Conservation (phyloP, 2,797 vertebrate species). For the Pseudochaenichthys georgianus region DNA sequence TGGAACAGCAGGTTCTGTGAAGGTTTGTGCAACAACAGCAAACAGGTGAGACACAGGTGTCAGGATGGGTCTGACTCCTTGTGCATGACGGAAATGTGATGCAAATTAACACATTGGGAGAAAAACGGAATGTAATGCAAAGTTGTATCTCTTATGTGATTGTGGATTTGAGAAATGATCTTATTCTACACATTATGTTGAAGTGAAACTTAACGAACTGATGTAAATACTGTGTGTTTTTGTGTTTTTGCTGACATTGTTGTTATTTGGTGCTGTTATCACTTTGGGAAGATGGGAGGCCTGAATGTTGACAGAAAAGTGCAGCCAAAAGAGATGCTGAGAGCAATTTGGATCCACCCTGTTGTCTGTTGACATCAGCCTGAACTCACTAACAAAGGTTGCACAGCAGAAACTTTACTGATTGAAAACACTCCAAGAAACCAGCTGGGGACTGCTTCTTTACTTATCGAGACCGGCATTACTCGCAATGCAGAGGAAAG, state of each 20-base stretch:
- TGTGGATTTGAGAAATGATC: background rate
- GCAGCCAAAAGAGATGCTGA: conserved; percentile 53
- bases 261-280: conserved; percentile 32
- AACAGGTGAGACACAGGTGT: conserved; percentile 85
- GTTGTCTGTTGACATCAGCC: conserved; percentile 52
- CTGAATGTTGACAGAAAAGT: conserved; percentile 37
- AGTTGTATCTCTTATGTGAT: conserved; percentile 5
- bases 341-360: conserved; percentile 50
- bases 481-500: conserved; percentile 10
- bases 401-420: conserved; percentile 42
- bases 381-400: conserved; percentile 30
- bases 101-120: conserved; percentile 19
- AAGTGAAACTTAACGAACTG: conserved; percentile 17
- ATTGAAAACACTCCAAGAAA: conserved; percentile 52
- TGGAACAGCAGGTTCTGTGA: conserved; percentile 78
- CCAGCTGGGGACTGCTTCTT: conserved; percentile 41
- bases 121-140: background rate
- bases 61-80: conserved; percentile 20
- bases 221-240: conserved; percentile 21
- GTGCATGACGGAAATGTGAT: conserved; percentile 21
- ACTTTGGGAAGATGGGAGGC: conserved; percentile 43
- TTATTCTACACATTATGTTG: background rate
- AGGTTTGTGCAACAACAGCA: conserved; percentile 66
- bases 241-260: conserved; percentile 28
- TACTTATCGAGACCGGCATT: conserved; percentile 25